Evolutionary conservation across 2,797 vertebrate genomes (phyloP).

Genomic region (Knipowitschia caucasica): DNA sequence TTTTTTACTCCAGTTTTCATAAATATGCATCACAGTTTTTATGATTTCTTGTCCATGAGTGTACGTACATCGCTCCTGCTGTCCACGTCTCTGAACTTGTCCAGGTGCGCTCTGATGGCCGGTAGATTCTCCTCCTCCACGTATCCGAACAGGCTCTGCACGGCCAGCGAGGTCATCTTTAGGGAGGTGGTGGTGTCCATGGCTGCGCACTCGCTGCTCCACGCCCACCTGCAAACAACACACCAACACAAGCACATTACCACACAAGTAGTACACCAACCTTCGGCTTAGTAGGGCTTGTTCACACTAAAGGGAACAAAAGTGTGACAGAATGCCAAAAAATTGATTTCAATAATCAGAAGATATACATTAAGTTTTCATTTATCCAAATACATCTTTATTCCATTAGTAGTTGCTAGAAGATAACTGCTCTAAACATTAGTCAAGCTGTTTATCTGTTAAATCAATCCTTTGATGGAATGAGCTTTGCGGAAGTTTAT

Average conservation of each 20-base stretch:
- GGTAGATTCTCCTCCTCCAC: constrained; percentile 94
- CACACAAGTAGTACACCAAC: too few species aligned
- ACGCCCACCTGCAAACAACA: constrained; percentile 17
- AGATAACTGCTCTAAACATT: too few species aligned
- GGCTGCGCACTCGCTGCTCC: constrained; percentile 39
- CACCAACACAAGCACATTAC: neutral
- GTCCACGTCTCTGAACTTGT: constrained; percentile 94
- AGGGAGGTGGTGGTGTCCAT: constrained; percentile 77
- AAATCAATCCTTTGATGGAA: too few species aligned
- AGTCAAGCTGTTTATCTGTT: too few species aligned
- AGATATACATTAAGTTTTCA: too few species aligned
- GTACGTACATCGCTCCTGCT: constrained; percentile 90
- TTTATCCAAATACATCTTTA: too few species aligned
- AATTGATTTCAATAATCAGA: too few species aligned
- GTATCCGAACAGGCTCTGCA: constrained; percentile 89
- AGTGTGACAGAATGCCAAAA: too few species aligned
- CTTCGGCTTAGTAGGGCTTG: too few species aligned
- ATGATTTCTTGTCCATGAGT: neutral
- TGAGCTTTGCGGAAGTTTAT: too few species aligned
- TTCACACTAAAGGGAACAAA: too few species aligned
- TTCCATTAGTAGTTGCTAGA: too few species aligned
- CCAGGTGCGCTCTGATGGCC: constrained; percentile 88
- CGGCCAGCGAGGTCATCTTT: constrained; percentile 87
- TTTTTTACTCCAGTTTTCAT: neutral
- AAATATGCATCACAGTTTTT: neutral